Conservation (phyloP, 2,888 invertebrate genomes). For the Drosophila imparisetae region DNA sequence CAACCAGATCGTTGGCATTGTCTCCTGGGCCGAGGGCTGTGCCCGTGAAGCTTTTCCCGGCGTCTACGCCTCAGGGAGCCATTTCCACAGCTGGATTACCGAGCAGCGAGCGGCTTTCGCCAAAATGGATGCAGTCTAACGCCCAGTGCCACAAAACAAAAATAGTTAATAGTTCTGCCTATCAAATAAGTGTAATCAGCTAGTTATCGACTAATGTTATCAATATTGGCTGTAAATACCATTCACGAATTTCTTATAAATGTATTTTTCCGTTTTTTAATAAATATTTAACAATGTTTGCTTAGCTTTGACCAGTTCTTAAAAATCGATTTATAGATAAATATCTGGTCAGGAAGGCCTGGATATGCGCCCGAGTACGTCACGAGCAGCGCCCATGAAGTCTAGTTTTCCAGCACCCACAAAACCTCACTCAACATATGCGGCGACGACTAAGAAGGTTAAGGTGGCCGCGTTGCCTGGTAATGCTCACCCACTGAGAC, state of each 20-base stretch:
- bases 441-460: no score
- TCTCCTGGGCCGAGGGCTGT: conserved; percentile 79
- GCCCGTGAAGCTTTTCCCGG: conserved; percentile 64
- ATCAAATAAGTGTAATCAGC: background rate
- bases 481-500: no score
- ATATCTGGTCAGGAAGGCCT: no score
- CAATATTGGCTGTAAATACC: background rate
- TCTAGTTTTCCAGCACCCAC: no score
- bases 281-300: background rate
- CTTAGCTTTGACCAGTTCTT: background rate
- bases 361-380: no score
- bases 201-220: background rate
- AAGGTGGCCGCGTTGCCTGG: no score
- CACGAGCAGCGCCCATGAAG: no score
- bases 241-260: background rate
- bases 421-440: no score
- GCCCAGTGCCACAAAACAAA: background rate
- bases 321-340: no score
- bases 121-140: background rate
- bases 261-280: background rate
- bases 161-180: background rate
- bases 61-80: conserved; percentile 67
- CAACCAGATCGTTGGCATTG: conserved; percentile 60
- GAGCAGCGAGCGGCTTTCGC: conserved; percentile 19
- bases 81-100: conserved; percentile 62